Percentiles rank a stretch among this genome's conserved stretches.
These are phyloP conservation scores for Dipodomys ordii DNA, from an alignment of 2,113 vertebrate genomes.

Conservation along the genomic window DNA sequence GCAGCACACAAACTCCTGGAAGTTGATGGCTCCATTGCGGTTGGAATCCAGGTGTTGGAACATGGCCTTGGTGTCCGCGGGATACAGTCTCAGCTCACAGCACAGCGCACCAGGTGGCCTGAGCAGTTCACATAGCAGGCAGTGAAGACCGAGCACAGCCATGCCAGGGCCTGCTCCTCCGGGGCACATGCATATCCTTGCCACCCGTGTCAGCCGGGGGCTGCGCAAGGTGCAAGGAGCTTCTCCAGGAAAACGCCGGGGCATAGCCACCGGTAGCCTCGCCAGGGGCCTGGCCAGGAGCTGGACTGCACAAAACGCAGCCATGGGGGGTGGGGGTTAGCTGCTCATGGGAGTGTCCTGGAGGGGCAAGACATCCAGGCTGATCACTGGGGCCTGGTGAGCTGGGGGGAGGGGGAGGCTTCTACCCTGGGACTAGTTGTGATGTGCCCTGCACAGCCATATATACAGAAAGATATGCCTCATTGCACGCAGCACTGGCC, in stretches of 20 bases:
- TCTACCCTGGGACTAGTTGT: no score
- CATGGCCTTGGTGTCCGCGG: constrained; percentile 89
- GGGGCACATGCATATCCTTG: constrained; percentile 81
- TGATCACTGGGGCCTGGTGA: neutral
- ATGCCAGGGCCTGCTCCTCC: constrained; percentile 75
- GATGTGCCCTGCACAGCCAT: no score
- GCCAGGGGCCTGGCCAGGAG: no score
- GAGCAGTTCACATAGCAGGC: constrained; percentile 89
- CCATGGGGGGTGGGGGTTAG: neutral
- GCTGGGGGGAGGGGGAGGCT: no score
- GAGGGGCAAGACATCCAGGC: neutral
- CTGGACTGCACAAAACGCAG: no score
- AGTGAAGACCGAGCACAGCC: constrained; percentile 88
- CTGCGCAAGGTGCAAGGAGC: no score
- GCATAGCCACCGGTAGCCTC: no score
- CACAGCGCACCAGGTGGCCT: constrained; percentile 91
- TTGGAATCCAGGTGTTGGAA: constrained; percentile 93
- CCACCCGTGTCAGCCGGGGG: neutral
- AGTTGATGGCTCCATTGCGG: constrained; percentile 92
- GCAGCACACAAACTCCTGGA: constrained; percentile 91
- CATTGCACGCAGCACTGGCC: no score
- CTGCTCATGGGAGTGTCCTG: neutral
- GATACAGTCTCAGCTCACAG: constrained; percentile 89
- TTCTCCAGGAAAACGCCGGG: no score
- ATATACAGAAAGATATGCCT: no score